phyloP scores from a whole-genome alignment of 2,113 vertebrate species.

The Sander lucioperca region DNA sequence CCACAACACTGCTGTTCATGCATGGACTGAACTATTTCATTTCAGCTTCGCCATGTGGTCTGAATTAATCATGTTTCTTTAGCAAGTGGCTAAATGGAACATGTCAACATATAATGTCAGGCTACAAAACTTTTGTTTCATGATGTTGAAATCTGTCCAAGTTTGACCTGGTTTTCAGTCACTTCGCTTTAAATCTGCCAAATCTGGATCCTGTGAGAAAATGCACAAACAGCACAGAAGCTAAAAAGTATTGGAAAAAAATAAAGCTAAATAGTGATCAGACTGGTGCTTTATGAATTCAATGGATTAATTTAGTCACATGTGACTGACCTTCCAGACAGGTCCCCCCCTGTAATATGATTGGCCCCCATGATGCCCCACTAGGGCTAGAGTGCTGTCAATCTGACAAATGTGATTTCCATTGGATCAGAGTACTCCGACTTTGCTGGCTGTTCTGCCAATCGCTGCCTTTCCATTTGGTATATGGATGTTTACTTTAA shows the following conservation, averaged over 20 bases:
- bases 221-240: slow-evolving; percentile 2
- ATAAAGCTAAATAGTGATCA: not conserved
- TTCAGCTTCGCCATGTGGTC: slow-evolving; percentile 47
- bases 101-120: slow-evolving; percentile 20
- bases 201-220: slow-evolving; percentile 5
- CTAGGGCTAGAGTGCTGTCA: no score
- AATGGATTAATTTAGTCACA: not conserved
- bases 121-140: slow-evolving; percentile 31
- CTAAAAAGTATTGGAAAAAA: not conserved
- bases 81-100: slow-evolving; percentile 26
- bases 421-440: no score
- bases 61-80: slow-evolving; percentile 35
- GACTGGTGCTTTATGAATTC: not conserved
- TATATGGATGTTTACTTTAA: no score
- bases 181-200: not conserved
- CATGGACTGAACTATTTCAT: not conserved
- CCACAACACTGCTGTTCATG: slow-evolving; percentile 10
- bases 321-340: not conserved
- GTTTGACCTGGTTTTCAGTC: not conserved
- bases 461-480: no score
- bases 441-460: no score
- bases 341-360: no score
- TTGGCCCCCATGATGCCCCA: no score
- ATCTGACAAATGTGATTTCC: no score
- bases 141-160: not conserved